Conservation (phyloP, 2,113 vertebrate species). For the Lasiurus cinereus region DNA sequence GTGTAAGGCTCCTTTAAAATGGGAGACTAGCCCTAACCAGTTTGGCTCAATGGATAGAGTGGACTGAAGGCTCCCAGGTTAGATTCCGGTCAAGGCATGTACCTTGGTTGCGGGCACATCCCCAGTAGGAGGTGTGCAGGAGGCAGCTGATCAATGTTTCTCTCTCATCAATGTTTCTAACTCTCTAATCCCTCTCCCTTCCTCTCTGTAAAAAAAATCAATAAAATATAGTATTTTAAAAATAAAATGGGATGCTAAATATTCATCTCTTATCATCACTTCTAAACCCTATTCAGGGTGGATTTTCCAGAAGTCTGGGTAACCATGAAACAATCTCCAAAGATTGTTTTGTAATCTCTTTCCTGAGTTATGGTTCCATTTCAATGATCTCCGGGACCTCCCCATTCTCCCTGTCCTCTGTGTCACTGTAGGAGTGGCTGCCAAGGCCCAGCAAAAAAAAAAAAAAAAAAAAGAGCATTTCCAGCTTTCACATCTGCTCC, state of each 20-base stretch:
- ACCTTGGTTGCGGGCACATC: too few relatives aligned
- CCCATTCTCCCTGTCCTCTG: neutral
- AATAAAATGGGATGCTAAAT: conserved; percentile 49
- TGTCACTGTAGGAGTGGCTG: neutral
- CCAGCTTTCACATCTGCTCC: neutral
- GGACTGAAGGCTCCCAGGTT: too few relatives aligned
- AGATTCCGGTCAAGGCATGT: too few relatives aligned
- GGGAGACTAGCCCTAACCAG: neutral
- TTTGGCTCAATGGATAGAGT: too few relatives aligned
- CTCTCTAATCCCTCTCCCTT: too few relatives aligned
- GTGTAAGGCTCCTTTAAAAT: neutral
- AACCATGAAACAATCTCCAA: neutral
- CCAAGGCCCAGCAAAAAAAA: neutral
- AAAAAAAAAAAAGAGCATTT: too few relatives aligned
- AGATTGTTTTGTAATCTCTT: conserved; percentile 27
- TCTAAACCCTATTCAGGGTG: conserved; percentile 40
- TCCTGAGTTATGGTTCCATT: too few relatives aligned
- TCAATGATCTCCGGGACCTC: neutral
- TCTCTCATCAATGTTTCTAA: too few relatives aligned
- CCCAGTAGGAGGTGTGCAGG: too few relatives aligned
- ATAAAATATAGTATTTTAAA: neutral
- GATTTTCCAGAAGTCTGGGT: conserved; percentile 20
- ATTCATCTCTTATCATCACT: conserved; percentile 30
- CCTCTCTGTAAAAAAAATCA: too few relatives aligned
- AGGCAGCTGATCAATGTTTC: too few relatives aligned